Conservation (phyloP, 1,140 invertebrate species). For the Nasonia longicornis region DNA sequence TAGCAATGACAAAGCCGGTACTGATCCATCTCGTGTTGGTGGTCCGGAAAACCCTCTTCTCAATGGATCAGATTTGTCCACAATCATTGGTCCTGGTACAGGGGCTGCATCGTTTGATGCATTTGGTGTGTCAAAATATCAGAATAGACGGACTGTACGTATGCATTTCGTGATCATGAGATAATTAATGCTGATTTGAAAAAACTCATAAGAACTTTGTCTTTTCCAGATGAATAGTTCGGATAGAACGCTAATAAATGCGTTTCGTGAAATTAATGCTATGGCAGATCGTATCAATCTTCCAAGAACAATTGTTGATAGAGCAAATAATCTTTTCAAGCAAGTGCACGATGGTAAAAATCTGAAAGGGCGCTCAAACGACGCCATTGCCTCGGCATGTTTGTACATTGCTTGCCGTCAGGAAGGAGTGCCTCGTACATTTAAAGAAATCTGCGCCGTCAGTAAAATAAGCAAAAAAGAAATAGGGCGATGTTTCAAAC, state of each 20-base stretch:
- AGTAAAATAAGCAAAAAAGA: slow-evolving; percentile 99
- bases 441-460: slow-evolving; percentile 99
- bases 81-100: slow-evolving; percentile 94
- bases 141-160: slow-evolving; percentile 87
- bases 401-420: slow-evolving; percentile 99
- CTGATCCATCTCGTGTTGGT: slow-evolving; percentile 99
- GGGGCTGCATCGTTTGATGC: slow-evolving; percentile 84
- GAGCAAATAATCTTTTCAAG: slow-evolving; percentile 96
- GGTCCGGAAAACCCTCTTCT: slow-evolving; percentile 95
- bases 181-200: neutral
- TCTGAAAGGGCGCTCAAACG: slow-evolving; percentile 91
- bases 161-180: neutral
- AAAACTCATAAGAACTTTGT: slow-evolving; percentile 3
- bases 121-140: slow-evolving; percentile 92
- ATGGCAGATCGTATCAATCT: slow-evolving; percentile 99
- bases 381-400: slow-evolving; percentile 98
- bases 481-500: slow-evolving; percentile 96
- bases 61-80: slow-evolving; percentile 96
- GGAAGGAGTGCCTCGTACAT: slow-evolving; percentile 98
- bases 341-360: slow-evolving; percentile 98
- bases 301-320: slow-evolving; percentile 93
- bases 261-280: slow-evolving; percentile 94
- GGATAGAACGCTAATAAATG: slow-evolving; percentile 94
- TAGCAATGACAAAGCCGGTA: slow-evolving; percentile 96
- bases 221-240: slow-evolving; percentile 83